Evolutionary conservation across 2,888 invertebrate species (phyloP).

Genomic region (Oeneis ivallda): DNA sequence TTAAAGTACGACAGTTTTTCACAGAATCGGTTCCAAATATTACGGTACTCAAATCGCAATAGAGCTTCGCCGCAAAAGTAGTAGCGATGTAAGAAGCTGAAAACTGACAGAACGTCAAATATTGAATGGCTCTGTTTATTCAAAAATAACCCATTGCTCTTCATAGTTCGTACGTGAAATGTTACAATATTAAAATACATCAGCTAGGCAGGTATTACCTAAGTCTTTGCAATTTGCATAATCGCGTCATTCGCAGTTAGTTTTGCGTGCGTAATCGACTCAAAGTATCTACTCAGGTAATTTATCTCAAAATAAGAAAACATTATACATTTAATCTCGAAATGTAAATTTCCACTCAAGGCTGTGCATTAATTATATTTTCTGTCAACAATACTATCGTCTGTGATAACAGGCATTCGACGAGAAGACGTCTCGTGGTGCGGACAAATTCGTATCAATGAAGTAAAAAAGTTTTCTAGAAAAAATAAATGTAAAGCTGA

Average conservation of each 20-base stretch:
- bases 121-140: not conserved
- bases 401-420: slow-evolving; percentile 54
- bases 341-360: slow-evolving; percentile 63
- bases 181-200: not conserved
- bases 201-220: too few relatives aligned
- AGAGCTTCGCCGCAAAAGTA: not conserved
- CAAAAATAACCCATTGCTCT: slow-evolving; percentile 3
- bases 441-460: slow-evolving; percentile 48
- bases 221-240: not conserved
- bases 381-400: slow-evolving; percentile 52
- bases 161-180: not conserved
- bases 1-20: too few relatives aligned
- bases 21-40: too few relatives aligned
- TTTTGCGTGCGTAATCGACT: not conserved
- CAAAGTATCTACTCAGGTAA: not conserved
- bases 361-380: slow-evolving; percentile 40
- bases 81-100: not conserved
- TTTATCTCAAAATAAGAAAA: slow-evolving; percentile 8
- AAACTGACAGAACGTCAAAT: not conserved
- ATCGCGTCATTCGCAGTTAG: too few relatives aligned
- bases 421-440: slow-evolving; percentile 48
- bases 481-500: not conserved
- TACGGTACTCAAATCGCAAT: too few relatives aligned
- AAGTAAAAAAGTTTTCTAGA: slow-evolving; percentile 1
- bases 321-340: slow-evolving; percentile 13